Percentiles rank a stretch among this genome's conserved stretches.
Conservation (phyloP, 2,888 invertebrate genomes). For the Nomada fucata region DNA sequence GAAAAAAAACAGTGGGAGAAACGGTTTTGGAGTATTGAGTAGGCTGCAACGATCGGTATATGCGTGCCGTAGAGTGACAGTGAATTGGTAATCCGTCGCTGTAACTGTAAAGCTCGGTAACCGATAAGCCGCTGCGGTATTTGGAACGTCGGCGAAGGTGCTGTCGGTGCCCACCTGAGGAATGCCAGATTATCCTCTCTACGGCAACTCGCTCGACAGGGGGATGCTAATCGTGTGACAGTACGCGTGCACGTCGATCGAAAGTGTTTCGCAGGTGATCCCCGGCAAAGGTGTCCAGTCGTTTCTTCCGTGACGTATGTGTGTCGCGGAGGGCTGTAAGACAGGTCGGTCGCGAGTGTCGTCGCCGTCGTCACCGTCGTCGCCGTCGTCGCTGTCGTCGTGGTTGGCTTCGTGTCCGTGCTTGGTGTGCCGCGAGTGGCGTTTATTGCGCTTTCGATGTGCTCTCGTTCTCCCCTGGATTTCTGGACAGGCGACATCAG, state of each 20-base stretch:
- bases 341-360: slow-evolving; percentile 69
- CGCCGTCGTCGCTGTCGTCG: slow-evolving; percentile 54
- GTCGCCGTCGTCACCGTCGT: slow-evolving; percentile 58
- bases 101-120: slow-evolving; percentile 26
- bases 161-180: slow-evolving; percentile 85
- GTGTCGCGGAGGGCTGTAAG: slow-evolving; percentile 79
- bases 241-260: slow-evolving; percentile 39
- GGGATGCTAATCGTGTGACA: slow-evolving; percentile 53
- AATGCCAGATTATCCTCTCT: slow-evolving; percentile 70
- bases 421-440: slow-evolving; percentile 54
- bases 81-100: slow-evolving; percentile 40
- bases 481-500: slow-evolving; percentile 69
- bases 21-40: slow-evolving; percentile 52
- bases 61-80: slow-evolving; percentile 42
- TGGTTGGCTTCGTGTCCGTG: slow-evolving; percentile 44
- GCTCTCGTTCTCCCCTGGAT: slow-evolving; percentile 65
- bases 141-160: slow-evolving; percentile 78
- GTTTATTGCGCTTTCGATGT: slow-evolving; percentile 68
- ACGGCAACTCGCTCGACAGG: slow-evolving; percentile 47
- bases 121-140: slow-evolving; percentile 44
- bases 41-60: slow-evolving; percentile 49
- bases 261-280: slow-evolving; percentile 58
- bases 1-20: slow-evolving; percentile 70
- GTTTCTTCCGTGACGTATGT: slow-evolving; percentile 79
- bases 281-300: slow-evolving; percentile 62